Evolutionary conservation across 1,140 invertebrate species (phyloP).

Genomic region (Musca vetustissima): DNA sequence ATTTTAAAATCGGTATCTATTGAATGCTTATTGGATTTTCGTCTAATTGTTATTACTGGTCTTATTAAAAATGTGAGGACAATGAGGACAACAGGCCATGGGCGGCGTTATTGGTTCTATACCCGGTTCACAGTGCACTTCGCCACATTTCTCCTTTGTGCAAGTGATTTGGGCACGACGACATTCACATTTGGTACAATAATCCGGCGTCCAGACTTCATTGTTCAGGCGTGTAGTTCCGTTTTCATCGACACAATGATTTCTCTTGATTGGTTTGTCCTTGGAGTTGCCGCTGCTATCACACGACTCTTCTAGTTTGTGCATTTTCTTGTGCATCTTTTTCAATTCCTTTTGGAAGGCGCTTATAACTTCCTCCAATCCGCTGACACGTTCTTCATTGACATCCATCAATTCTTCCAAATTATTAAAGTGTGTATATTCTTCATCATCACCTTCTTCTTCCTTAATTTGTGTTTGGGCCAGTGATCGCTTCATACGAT

Average conservation of each 20-base stretch:
- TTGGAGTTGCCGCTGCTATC: constrained; percentile 30
- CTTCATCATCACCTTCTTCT: not conserved
- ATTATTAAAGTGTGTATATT: not conserved
- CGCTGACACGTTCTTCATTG: constrained; percentile 58
- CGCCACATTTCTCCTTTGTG: constrained; percentile 31
- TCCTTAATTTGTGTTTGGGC: not conserved
- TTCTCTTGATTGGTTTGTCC: constrained; percentile 14
- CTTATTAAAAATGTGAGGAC: constrained; percentile 8
- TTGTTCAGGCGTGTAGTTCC: constrained; percentile 50
- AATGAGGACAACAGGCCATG: constrained; percentile 23
- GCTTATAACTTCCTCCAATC: constrained; percentile 59
- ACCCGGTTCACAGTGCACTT: constrained; percentile 26
- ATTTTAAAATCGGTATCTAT: no score
- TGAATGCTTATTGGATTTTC: no score
- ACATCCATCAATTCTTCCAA: constrained; percentile 30
- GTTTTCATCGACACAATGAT: constrained; percentile 50
- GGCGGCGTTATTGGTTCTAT: constrained; percentile 12
- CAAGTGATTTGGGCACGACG: constrained; percentile 37
- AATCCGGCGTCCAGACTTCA: constrained; percentile 56
- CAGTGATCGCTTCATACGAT: constrained; percentile 27
- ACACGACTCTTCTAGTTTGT: constrained; percentile 52
- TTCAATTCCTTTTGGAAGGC: constrained; percentile 59
- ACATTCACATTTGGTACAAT: constrained; percentile 58
- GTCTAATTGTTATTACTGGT: not conserved
- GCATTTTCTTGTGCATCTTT: constrained; percentile 57